Conservation (phyloP, 2,797 vertebrate genomes). For the Gymnocypris eckloni region DNA sequence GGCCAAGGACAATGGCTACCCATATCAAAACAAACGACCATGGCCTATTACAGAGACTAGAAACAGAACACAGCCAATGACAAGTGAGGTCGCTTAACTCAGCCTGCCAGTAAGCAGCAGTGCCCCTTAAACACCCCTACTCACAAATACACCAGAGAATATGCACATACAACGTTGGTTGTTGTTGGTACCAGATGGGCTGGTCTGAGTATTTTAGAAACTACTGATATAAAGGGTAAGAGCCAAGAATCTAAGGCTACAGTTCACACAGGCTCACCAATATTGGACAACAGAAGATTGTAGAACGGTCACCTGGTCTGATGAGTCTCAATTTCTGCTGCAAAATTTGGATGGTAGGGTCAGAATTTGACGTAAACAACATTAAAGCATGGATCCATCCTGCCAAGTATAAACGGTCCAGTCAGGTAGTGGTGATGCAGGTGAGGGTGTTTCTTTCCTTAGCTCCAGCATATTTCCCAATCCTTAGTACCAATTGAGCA, state of each 20-base stretch:
- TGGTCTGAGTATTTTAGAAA: neutral
- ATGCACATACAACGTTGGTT: neutral
- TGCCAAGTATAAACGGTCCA: constrained; percentile 46
- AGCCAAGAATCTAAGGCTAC: neutral
- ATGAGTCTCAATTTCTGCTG: constrained; percentile 35
- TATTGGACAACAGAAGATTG: neutral
- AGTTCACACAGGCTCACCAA: neutral
- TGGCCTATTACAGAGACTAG: constrained; percentile 31
- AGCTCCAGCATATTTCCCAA: neutral
- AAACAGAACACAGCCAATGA: neutral
- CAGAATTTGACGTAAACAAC: constrained; percentile 53
- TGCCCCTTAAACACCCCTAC: neutral
- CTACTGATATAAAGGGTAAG: neutral
- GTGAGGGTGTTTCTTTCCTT: neutral
- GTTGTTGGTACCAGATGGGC: neutral
- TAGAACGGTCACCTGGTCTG: neutral
- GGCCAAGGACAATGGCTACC: constrained; percentile 16
- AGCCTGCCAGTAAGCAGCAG: neutral
- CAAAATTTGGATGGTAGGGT: constrained; percentile 40
- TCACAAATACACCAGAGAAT: neutral
- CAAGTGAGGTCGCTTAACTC: neutral
- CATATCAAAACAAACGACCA: constrained; percentile 3
- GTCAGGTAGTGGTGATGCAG: neutral
- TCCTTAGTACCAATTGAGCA: neutral
- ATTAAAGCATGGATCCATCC: constrained; percentile 51